These are phyloP conservation scores for Argopecten irradians DNA, from an alignment of 1,140 invertebrate species.

Conservation along the genomic window DNA sequence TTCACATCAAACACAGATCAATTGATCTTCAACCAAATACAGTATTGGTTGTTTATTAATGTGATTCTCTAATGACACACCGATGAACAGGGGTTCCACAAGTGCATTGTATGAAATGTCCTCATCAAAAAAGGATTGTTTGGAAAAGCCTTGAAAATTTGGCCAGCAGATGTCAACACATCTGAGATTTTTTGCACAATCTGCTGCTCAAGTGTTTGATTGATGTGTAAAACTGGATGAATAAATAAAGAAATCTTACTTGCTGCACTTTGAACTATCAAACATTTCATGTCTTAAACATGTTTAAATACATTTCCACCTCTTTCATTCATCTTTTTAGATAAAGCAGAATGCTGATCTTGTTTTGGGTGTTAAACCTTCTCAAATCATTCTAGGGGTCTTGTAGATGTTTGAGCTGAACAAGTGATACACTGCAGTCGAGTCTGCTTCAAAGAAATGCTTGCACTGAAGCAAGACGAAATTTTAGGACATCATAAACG, in stretches of 20 bases:
- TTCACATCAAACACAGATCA: no score
- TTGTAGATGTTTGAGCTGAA: not conserved
- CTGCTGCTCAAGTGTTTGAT: not conserved
- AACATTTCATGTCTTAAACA: not conserved
- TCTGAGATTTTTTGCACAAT: not conserved
- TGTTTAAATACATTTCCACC: not conserved
- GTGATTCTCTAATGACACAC: not conserved
- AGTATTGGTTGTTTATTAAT: not conserved
- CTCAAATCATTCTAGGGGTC: not conserved
- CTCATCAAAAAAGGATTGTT: not conserved
- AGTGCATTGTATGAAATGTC: not conserved
- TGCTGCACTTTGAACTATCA: not conserved
- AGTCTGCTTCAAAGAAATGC: not conserved
- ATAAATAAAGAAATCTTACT: not conserved
- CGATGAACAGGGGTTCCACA: not conserved
- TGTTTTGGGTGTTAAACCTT: not conserved
- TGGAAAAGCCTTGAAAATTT: not conserved
- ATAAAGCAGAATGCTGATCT: not conserved
- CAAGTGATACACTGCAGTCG: not conserved
- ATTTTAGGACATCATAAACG: conserved; percentile 10
- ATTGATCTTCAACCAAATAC: no score
- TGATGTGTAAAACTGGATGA: not conserved
- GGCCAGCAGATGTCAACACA: not conserved
- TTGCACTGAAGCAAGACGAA: not conserved
- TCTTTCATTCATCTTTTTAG: not conserved